Percentiles rank a stretch among this genome's conserved stretches.
Evolutionary conservation across 2,797 vertebrate species (phyloP).

Genomic region (Eptatretus atami): DNA sequence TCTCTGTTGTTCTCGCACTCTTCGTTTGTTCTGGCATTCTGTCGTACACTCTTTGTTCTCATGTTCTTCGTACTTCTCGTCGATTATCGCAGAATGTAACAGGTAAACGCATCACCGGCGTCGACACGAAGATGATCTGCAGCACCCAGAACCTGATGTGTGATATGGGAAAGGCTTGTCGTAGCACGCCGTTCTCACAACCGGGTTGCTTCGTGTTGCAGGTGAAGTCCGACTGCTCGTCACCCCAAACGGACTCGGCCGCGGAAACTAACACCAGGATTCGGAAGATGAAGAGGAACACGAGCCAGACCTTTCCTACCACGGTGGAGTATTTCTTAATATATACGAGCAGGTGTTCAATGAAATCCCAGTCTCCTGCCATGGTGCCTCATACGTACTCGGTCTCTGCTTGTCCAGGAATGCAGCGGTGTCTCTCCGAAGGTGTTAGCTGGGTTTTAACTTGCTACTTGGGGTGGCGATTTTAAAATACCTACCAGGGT

Average conservation of each 20-base stretch:
- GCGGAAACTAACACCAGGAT: slow-evolving; percentile 46
- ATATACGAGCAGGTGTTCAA: slow-evolving; percentile 43
- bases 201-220: slow-evolving; percentile 53
- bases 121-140: no score
- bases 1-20: no score
- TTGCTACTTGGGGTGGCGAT: no score
- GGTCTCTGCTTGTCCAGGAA: no score
- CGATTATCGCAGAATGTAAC: no score
- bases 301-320: slow-evolving; percentile 57
- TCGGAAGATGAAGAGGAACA: slow-evolving; percentile 44
- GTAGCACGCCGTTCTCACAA: slow-evolving; percentile 41
- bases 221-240: slow-evolving; percentile 42
- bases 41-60: no score
- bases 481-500: no score
- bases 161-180: slow-evolving; percentile 45
- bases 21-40: no score
- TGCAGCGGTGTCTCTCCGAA: no score
- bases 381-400: slow-evolving; percentile 11
- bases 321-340: slow-evolving; percentile 50
- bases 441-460: no score
- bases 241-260: slow-evolving; percentile 45
- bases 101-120: no score
- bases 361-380: slow-evolving; percentile 41
- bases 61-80: no score
- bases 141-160: slow-evolving; percentile 42